A percentile compares a stretch with the other conserved stretches of the same genome.
phyloP scores from a whole-genome alignment of 2,113 vertebrate species.

The Herpailurus yagouaroundi region DNA sequence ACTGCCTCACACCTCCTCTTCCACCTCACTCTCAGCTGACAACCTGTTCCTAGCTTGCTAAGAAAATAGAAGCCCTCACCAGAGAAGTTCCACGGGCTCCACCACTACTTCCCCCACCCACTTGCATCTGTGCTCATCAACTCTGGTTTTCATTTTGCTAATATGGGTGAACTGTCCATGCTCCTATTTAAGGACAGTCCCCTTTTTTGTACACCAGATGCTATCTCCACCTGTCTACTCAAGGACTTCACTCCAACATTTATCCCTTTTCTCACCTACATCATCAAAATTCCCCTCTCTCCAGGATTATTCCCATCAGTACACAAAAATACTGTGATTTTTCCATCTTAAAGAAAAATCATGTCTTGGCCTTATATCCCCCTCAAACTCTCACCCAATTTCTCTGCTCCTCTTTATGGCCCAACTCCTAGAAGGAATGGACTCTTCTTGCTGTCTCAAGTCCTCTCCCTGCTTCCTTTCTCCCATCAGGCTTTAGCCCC shows the following conservation, averaged over 20 bases:
- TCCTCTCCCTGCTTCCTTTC: neutral
- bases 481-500: neutral
- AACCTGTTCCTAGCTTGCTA: conserved; percentile 61
- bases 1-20: conserved; percentile 57
- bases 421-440: neutral
- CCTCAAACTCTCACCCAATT: neutral
- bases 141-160: conserved; percentile 14
- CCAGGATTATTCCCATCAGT: neutral
- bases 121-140: conserved; percentile 56
- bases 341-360: conserved; percentile 36
- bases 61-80: conserved; percentile 70
- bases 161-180: neutral
- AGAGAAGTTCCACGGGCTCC: neutral
- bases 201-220: conserved; percentile 26
- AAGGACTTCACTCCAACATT: neutral
- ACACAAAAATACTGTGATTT: neutral
- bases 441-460: neutral
- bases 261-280: neutral
- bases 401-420: neutral
- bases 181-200: conserved; percentile 25
- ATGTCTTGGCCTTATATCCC: neutral
- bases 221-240: conserved; percentile 38
- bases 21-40: conserved; percentile 58
- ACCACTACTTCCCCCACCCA: conserved; percentile 44
- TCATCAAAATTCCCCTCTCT: neutral